Percentiles rank a stretch among this genome's conserved stretches.
Conservation (phyloP, 64 coral and sea anemone genomes). For the Porites lutea region DNA sequence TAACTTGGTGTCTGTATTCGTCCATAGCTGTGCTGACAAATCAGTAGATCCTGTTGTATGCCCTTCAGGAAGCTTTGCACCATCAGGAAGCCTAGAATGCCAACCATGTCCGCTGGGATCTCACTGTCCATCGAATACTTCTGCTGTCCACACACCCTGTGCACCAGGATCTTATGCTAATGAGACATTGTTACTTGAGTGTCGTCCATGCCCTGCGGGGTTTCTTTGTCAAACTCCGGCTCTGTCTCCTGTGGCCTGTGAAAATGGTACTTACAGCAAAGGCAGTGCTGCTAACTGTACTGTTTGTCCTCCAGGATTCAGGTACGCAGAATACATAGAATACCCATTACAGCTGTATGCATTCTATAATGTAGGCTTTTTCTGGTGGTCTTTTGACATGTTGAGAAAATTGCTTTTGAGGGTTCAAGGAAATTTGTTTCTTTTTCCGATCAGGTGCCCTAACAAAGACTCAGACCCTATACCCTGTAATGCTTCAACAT, state of each 20-base stretch:
- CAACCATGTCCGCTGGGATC: conserved; percentile 65
- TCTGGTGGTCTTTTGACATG: too few relatives aligned
- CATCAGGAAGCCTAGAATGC: conserved; percentile 56
- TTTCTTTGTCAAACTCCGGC: conserved; percentile 70
- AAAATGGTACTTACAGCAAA: conserved; percentile 84
- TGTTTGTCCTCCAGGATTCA: conserved; percentile 78
- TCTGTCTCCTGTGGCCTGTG: conserved; percentile 68
- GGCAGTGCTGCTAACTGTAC: conserved; percentile 68
- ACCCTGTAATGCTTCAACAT: conserved; percentile 35
- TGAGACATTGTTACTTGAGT: conserved; percentile 53
- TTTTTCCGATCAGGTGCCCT: conserved; percentile 29
- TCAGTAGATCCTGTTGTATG: conserved; percentile 68
- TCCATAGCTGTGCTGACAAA: conserved; percentile 70
- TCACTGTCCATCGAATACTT: conserved; percentile 57
- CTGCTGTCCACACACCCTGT: conserved; percentile 56
- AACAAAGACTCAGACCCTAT: conserved; percentile 47
- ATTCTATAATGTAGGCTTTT: too few relatives aligned
- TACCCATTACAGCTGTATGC: too few relatives aligned
- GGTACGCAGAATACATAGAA: conserved; percentile 14
- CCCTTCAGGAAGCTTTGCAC: conserved; percentile 64
- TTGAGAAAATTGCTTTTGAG: too few relatives aligned
- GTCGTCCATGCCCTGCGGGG: conserved; percentile 79
- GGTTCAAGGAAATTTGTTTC: neutral
- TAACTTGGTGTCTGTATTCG: neutral
- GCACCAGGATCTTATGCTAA: conserved; percentile 76